Base-by-base conservation (phyloP, 2,888 invertebrate genomes). In the Dusona sp. region DNA sequence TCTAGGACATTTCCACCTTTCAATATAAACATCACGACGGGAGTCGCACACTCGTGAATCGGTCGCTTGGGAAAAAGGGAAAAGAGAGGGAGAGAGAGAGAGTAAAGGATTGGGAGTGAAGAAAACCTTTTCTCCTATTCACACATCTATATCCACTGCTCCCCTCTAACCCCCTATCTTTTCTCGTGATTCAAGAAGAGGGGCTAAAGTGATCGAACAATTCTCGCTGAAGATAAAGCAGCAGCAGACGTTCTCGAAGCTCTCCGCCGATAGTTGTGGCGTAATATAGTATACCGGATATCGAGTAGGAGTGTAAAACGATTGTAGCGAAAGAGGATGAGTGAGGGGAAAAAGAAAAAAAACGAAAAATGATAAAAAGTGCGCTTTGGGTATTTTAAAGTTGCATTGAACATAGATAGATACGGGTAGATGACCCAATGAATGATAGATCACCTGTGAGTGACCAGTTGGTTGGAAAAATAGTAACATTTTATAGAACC, bases 171-270 rank as follows among this genome's bases (percentile, higher is more conserved):
- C 65, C 51, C 29, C 74, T 77, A n/a, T 51, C 36, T 48, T 42
- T 67, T 42, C 65, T 72, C 77, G 51, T 45, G 57, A 68, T 67
- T 16, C 57, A 29, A 51, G 42, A 42, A 36, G 19, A 54, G 48
- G 33, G 38, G 42, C 70, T 42, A 83, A 87, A 88, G 84, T 88
- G 88, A 88, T 86, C 86, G 86, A 83, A 88, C 85, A 85, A 87
- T 88, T 83, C 86, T 80, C 78, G 86, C 84, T 78, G 83, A 88
- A 88, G 84, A 88, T 88, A 87, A 84, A 87, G 84, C 86, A 77
- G 75, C 86, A 68, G 79, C 86, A 81, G 84, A 83, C 83, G 86
- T 81, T 83, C 80, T 65, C 83, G 61, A 61, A 80, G 80, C 77
- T 74, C 51, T 48, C 3, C 65, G 6, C 9, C 45, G 33, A 42